Percentiles rank a stretch among this genome's conserved stretches.
These are phyloP conservation scores for Parthenolecanium corni DNA, from an alignment of 2,888 invertebrate genomes.

Conservation along the genomic window DNA sequence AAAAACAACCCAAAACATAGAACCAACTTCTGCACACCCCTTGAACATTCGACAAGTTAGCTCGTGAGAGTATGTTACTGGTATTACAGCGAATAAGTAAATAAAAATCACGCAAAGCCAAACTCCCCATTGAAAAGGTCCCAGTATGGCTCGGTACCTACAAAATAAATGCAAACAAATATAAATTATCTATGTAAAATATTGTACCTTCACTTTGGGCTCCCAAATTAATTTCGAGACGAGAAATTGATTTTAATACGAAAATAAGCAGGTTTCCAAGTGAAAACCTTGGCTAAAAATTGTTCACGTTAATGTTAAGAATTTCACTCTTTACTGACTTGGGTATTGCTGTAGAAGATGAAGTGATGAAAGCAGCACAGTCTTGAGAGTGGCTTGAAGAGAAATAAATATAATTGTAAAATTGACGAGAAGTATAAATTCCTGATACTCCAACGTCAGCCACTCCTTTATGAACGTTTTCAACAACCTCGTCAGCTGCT, in stretches of 20 bases:
- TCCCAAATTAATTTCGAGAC: background rate
- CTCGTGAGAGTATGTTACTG: slow-evolving; percentile 61
- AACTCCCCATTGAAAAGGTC: slow-evolving; percentile 70
- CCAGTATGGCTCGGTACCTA: slow-evolving; percentile 72
- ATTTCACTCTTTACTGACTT: no score
- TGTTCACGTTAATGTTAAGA: no score
- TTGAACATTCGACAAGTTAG: slow-evolving; percentile 54
- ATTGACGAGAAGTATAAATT: slow-evolving; percentile 52
- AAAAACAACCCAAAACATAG: slow-evolving; percentile 80
- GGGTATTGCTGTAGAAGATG: slow-evolving; percentile 65
- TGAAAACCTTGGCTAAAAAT: background rate
- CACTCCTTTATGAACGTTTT: slow-evolving; percentile 37
- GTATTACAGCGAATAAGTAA: slow-evolving; percentile 62
- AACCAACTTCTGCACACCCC: slow-evolving; percentile 60
- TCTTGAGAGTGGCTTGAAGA: slow-evolving; percentile 57
- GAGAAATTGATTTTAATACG: background rate
- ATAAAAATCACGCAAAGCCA: slow-evolving; percentile 61
- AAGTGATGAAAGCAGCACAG: slow-evolving; percentile 63
- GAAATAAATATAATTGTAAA: slow-evolving; percentile 46
- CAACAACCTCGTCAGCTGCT: slow-evolving; percentile 25
- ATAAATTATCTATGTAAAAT: background rate
- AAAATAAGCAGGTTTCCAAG: background rate
- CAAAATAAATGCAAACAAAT: slow-evolving; percentile 31
- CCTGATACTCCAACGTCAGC: slow-evolving; percentile 61
- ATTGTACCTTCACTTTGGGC: background rate